Base-by-base conservation (phyloP, 2,113 vertebrate genomes). In the Epinephelus moara region DNA sequence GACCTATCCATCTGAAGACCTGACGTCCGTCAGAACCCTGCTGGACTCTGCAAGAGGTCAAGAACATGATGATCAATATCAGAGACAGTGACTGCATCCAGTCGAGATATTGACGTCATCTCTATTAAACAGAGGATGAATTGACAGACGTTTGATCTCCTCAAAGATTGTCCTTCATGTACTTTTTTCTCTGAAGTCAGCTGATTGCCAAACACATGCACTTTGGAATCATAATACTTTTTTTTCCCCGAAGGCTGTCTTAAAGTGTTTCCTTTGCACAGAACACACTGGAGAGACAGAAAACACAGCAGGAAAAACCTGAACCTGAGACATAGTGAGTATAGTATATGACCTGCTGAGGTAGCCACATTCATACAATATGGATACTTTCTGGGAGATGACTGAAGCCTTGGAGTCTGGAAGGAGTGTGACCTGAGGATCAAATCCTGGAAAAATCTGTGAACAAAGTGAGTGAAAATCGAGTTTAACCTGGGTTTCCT, bases 1-100 rank as follows among this genome's bases (percentile, higher is more conserved):
- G 93, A 94, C 74, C 79, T 93, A 70, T 93, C 92, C 77, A 90
- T 94, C 73, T 94, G 85, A 92, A 30, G 52, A 75, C 33, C 0
- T 0, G 2, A 13, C 8, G 17, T 55, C 27, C 53, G 13, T 23
- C 23, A 2, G 3, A 42, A 17, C 33, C 27, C 27, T 3, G 78
- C 40, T 40, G n/a, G 18, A 25, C 53, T 56, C 25, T 52, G 15
- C 42, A 12, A 10, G 42, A 45, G 42, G 42, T 45, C 42, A 45
- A 45, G 8, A 45, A 45, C 42, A 45, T 45, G 17, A 45, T 2
- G 80, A 33, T 70, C 66, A 19, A 45, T 50, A 23, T 55, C 55
- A 33, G 25, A 33, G 42, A 45, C 42, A 45, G 42, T 45, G 42
- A 45, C 42, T 12, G 42, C 8, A 45, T 10, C 42, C 42, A 45